Base-by-base conservation (phyloP, 2,113 vertebrate genomes). In the Pristiophorus japonicus region DNA sequence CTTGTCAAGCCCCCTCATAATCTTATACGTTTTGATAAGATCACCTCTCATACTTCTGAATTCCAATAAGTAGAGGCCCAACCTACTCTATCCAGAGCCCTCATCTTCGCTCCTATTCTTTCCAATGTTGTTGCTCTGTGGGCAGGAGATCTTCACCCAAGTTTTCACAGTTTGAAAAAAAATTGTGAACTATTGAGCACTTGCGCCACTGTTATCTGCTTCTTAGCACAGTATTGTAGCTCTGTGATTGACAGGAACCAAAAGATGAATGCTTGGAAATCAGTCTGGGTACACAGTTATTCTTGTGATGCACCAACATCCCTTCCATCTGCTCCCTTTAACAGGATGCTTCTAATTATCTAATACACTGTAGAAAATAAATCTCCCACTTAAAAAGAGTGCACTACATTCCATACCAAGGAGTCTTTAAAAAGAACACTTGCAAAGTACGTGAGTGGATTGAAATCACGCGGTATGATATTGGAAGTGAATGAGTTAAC, bases 401-500 rank as follows among this genome's bases (percentile, higher is more conserved):
- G 51, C 30, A 27, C 51, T 90, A 59, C 51, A 27, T 90, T 90
- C 87, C 4, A 12, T 90, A 90, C 85, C 14, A 30, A 90, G 59
- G 87, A 59, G 51, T 30, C 51, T 59, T 92, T 92, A 22, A 92
- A 92, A 92, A 63, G 88, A 63, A 92, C n/a, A 63, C 62, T 63
- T 92, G 27, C 12, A 63, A 92, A 92, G 59, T 22, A 92, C 18
- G 24, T 22, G n/a, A 63, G 78, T 45, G 59, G 88, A 92, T 63
- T 92, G 88, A 92, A 38, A 63, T 92, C 38, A 92, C 87, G 34
- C 87, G n/a, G 87, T 11, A 34, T 81, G 78, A 55, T 38, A 38
- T 92, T 63, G 88, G 59, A 92, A 63, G n/a, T 3, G 88, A 92
- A 92, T 63, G 34, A 92, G 88, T 92, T 62, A 91, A 91, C 59